Percentiles rank a stretch among this genome's conserved stretches.
These are phyloP conservation scores for Caenorhabditis japonica DNA, from an alignment of 2,888 invertebrate genomes.

Conservation along the genomic window DNA sequence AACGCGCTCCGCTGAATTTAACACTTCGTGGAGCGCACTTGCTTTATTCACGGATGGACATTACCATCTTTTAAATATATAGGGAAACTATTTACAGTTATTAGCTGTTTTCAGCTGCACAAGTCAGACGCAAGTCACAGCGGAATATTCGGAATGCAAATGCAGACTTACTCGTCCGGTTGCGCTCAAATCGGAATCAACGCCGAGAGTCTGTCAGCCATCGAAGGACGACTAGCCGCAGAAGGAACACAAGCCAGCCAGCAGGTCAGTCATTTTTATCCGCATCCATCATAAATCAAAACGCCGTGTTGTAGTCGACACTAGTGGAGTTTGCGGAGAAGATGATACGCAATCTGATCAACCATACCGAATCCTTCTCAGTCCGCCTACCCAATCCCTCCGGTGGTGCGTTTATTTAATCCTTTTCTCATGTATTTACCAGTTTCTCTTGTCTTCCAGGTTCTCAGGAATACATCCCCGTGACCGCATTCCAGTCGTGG, in stretches of 20 bases:
- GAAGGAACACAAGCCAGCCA: constrained; percentile 76
- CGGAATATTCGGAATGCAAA: constrained; percentile 41
- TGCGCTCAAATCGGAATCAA: constrained; percentile 86
- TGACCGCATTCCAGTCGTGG: constrained; percentile 91
- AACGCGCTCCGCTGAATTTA: no score
- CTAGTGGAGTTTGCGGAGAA: constrained; percentile 84
- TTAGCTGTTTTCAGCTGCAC: constrained; percentile 41
- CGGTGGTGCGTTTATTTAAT: constrained; percentile 27
- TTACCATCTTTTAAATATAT: not conserved
- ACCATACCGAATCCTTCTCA: constrained; percentile 91
- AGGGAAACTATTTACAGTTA: not conserved
- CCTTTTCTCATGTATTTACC: not conserved
- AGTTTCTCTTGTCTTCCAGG: constrained; percentile 8
- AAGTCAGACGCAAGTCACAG: constrained; percentile 49
- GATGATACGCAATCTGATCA: constrained; percentile 92
- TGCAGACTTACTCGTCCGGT: constrained; percentile 35
- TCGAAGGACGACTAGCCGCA: constrained; percentile 78
- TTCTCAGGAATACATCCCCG: constrained; percentile 85
- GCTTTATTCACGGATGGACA: no score
- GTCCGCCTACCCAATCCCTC: constrained; percentile 79
- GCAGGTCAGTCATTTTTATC: constrained; percentile 43
- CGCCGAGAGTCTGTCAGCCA: constrained; percentile 83
- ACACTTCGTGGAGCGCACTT: no score
- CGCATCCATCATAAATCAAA: constrained; percentile 29
- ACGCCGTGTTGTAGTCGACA: constrained; percentile 68